phyloP scores from a whole-genome alignment of 1,140 invertebrate genomes.

The Drosophila lacteicornis region DNA sequence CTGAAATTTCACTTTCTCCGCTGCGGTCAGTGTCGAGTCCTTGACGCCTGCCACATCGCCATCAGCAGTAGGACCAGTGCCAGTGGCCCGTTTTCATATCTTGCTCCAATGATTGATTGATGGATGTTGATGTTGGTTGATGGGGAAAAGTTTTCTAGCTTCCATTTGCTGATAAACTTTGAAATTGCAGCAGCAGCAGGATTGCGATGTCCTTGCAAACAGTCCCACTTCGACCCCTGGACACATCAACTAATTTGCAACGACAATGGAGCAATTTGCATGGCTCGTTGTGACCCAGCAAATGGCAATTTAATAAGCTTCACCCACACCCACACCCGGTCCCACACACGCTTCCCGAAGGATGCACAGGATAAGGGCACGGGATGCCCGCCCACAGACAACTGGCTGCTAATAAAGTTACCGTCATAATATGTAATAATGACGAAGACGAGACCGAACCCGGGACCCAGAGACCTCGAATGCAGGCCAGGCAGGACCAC shows the following conservation, averaged over 20 bases:
- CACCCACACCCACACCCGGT: background rate
- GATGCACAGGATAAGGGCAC: slow-evolving; percentile 15
- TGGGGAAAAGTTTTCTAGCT: slow-evolving; percentile 12
- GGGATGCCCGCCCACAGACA: slow-evolving; percentile 11
- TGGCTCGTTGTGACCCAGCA: slow-evolving; percentile 24
- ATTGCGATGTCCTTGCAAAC: slow-evolving; percentile 16
- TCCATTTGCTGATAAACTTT: slow-evolving; percentile 33
- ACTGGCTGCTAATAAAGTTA: slow-evolving; percentile 55
- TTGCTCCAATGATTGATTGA: slow-evolving; percentile 20
- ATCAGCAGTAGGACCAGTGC: background rate
- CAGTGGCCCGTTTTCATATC: background rate
- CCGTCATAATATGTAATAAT: slow-evolving; percentile 65
- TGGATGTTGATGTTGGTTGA: slow-evolving; percentile 10
- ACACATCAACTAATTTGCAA: slow-evolving; percentile 53
- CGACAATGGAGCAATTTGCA: slow-evolving; percentile 57
- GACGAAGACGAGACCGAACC: slow-evolving; percentile 22
- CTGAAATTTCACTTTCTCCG: background rate
- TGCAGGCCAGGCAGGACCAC: slow-evolving; percentile 1
- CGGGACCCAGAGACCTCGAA: background rate
- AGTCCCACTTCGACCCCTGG: slow-evolving; percentile 17
- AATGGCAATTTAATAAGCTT: slow-evolving; percentile 68
- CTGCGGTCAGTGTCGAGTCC: slow-evolving; percentile 14
- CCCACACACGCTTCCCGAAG: background rate
- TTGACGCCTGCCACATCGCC: no score
- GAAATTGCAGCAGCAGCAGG: slow-evolving; percentile 13